Conservation (phyloP, 2,888 invertebrate species). For the Pseudococcus longispinus region DNA sequence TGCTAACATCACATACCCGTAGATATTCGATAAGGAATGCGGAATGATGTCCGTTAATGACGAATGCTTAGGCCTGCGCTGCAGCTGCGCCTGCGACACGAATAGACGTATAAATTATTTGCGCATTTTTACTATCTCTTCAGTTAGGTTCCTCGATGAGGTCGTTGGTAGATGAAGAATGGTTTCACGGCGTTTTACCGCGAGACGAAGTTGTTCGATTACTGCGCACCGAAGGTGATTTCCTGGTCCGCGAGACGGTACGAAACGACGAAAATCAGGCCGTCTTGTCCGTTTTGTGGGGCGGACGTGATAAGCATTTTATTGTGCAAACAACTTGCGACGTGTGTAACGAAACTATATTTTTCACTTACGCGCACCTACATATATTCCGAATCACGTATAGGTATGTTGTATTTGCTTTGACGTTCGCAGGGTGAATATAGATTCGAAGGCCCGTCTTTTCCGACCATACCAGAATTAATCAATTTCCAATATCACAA, state of each 20-base stretch:
- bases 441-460: conserved; percentile 92
- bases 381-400: not conserved
- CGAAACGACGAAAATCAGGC: conserved; percentile 90
- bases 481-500: conserved; percentile 88
- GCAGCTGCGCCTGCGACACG: too few relatives aligned
- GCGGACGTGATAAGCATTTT: conserved; percentile 90
- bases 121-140: not conserved
- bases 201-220: conserved; percentile 93
- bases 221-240: conserved; percentile 91
- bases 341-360: conserved; percentile 65
- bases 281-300: conserved; percentile 94
- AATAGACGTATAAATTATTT: too few relatives aligned
- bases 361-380: not conserved
- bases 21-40: too few relatives aligned
- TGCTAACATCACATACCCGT: too few relatives aligned
- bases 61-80: too few relatives aligned
- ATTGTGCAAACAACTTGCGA: conserved; percentile 94
- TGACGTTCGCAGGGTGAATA: conserved; percentile 78
- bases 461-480: conserved; percentile 89
- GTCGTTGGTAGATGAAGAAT: conserved; percentile 87
- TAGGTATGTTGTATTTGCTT: too few relatives aligned
- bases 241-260: conserved; percentile 90
- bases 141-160: conserved; percentile 66
- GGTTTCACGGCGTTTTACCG: conserved; percentile 97
- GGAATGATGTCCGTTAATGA: not conserved